Evolutionary conservation across 2,797 vertebrate genomes (phyloP), one percentile per base, ranked within the genome.

Genomic region (Glossophaga mutica): DNA sequence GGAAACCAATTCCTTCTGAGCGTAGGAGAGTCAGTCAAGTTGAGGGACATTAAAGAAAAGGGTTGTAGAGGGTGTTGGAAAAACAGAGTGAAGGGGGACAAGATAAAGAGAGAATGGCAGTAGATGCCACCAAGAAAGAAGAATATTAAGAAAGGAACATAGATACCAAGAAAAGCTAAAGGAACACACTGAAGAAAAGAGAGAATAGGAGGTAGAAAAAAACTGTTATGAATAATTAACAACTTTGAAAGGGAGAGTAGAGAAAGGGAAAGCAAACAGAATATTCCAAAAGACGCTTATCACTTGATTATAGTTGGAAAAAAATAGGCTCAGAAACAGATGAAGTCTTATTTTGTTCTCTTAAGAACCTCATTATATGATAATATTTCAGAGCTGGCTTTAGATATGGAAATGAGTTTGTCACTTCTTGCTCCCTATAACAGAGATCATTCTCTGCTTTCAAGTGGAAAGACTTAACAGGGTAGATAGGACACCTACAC

Each of bases 321-420:
- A 96, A 97, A 91, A 91, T 94, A 97, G 74, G 65, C 95, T 89
- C 55, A 84, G 22, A 74, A 97, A 93, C 89, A 95, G 96, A 96
- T 96, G 90, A 98, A 96, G 62, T 96, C 76, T 97, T 89, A 76
- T 67, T 94, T 88, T 94, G 81, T 92, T 98, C 96, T 44, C 97
- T 39, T 76, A 87, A 97, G 97, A 98, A 95, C 89, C 96, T 97
- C 94, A 95, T 95, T 98, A 97, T 92, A 62, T 4, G 2, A 95
- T 96, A 91, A 86, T 96, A 97, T 98, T 98, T 98, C 2, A 0
- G 95, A 96, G 79, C 90, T 97, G 86, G 92, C 96, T 97, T 98
- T 97, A 98, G 97, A 97, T 98, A 98, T 96, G 96, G 89, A 98
- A 98, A 98, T 98, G 96, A 98, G 91, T 93, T 70, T 8, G 2